Evolutionary conservation across 1,140 invertebrate species (phyloP), one percentile per base, ranked within the genome.

Genomic region (Drosophila elegans): DNA sequence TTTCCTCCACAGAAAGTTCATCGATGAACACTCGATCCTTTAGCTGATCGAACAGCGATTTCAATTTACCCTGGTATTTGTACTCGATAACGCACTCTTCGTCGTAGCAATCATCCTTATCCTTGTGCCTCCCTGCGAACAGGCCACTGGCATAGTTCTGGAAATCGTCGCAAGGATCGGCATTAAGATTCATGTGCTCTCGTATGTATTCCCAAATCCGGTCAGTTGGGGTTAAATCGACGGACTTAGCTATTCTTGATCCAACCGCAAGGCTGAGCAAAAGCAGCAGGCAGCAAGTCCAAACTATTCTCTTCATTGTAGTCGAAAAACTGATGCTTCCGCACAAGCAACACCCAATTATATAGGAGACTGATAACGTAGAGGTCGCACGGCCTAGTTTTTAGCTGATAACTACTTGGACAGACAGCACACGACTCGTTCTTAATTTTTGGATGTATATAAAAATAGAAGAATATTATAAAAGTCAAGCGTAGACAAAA

Each of bases 1-100:
- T 57, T 7, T 41, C 52, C 34, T 63, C 60, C 38, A 63, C 60
- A 11, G 52, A 42, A 38, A 32, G 6, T 32, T 13, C 38, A 9
- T 63, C 52, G 12, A 32, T 59, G 46, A 59, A 59, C 11, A n/a
- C 46, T 11, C 34, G 9, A 11, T 53, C 46, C 32, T 53, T 13
- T 0, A 59, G 29, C 2, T 34, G 12, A 13, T 36, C 29, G 3
- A 59, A n/a, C 2, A 59, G 0, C 3, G 12, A 1, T 5, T 59
- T 16, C 12, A 59, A 3, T 32, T 32, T 59, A 4, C n/a, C 5
- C 10, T 52, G 11, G 12, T 54, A 54, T n/a, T 38, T n/a, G 21
- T 25, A 3, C 7, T 7, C 9, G 6, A 44, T 21, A 44, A 1
- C 2, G 9, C 29, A 32, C 0, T 32, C 0, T 5, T 2, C 7